Base-by-base conservation (phyloP, 2,888 invertebrate genomes). In the Gymnocheta viridis region DNA sequence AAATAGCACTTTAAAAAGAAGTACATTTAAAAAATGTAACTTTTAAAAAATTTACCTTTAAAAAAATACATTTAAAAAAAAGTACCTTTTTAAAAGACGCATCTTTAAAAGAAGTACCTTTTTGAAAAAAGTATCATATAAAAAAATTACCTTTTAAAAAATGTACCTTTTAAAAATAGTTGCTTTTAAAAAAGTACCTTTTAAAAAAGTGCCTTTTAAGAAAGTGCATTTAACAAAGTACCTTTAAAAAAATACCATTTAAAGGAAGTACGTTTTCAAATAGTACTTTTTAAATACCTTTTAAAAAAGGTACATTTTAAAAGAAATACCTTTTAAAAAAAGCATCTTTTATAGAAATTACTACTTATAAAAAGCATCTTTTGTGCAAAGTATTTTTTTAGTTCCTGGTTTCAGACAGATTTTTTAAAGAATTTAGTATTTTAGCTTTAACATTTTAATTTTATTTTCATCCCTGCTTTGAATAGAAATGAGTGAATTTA, bases 381-480 rank as follows among this genome's bases (percentile, higher is more conserved):
- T 38, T 38, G 38, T 14, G 12, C 10, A 14, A 38, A 14, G 38
- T 38, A 14, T 12, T 12, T 38, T 38, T 38, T 38, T 9, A 12
- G 7, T 38, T 2, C 12, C 7, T 38, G 9, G 3, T 38, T 4
- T 38, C 7, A 6, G 7, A 38, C 3, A 10, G 7, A 38, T 2
- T 38, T 12, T 38, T 38, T 47, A 2, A 1, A 47, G 2, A 19
- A 19, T 19, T 7, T 10, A 0, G 0, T 7, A 19, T 47, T n/a
- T 17, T 2, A 24, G 0, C 2, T 22, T 12, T 12, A 49, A 24
- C 27, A n/a, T 35, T 41, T 22, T 1, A 10, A 14, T 4, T 62
- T 62, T 10, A 49, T 70, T 51, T 67, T 69, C 77, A 49, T 77
- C 49, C 22, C 60, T 49, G 49, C 38, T 49, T 60, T 41, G 17